Percentiles rank a stretch among this genome's conserved stretches.
Evolutionary conservation across 2,113 vertebrate species (phyloP).

Genomic region (Pelecanoides urinatrix): DNA sequence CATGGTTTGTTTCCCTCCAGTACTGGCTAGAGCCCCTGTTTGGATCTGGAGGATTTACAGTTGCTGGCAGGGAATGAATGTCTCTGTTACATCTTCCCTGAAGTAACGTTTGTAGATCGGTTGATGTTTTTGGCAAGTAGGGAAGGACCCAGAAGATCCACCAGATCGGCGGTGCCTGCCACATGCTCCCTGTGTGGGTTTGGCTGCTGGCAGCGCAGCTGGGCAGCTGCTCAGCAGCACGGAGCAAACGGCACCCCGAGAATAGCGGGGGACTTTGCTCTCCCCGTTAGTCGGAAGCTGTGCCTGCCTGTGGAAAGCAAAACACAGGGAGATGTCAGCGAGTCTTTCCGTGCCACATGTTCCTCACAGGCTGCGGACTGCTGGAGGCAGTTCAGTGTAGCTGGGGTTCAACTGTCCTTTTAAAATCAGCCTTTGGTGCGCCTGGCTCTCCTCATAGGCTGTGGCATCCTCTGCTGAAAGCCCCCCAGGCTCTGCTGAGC

Average conservation of each 20-base stretch:
- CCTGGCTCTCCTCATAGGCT: background rate
- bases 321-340: background rate
- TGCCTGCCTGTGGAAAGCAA: background rate
- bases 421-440: background rate
- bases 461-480: conserved; percentile 56
- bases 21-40: background rate
- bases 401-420: conserved; percentile 21
- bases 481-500: conserved; percentile 44
- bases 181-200: background rate
- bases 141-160: background rate
- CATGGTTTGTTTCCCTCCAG: background rate
- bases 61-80: background rate
- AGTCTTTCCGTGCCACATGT: background rate
- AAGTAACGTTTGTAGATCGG: background rate
- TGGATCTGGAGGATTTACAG: background rate
- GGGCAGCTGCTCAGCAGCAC: background rate
- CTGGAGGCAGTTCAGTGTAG: background rate
- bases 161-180: background rate
- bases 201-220: background rate
- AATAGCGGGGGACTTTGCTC: fast-evolving
- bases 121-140: background rate
- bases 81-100: background rate
- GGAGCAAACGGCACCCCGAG: fast-evolving
- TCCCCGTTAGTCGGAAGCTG: fast-evolving
- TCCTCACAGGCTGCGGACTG: background rate